A percentile compares a stretch with the other conserved stretches of the same genome.
Conservation (phyloP, 2,797 vertebrate genomes). For the Schizopygopsis pylzovi region DNA sequence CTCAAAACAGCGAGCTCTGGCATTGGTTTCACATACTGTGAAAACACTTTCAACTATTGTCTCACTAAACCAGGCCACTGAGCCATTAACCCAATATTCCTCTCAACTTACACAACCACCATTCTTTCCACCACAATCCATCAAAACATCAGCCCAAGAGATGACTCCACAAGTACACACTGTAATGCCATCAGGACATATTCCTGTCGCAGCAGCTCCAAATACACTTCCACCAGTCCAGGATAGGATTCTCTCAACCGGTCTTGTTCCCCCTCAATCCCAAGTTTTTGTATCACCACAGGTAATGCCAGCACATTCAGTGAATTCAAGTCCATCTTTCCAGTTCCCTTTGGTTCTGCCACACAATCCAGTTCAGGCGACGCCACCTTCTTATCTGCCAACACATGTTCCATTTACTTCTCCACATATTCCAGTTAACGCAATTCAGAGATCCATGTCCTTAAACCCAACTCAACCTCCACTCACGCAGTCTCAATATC, state of each 20-base stretch:
- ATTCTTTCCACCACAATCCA: conserved; percentile 26
- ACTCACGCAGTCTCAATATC: conserved; percentile 41
- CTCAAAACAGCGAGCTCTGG: conserved; percentile 24
- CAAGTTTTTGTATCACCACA: conserved; percentile 11
- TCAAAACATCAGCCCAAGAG: conserved; percentile 5
- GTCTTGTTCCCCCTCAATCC: conserved; percentile 12
- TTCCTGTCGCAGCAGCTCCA: conserved; percentile 17
- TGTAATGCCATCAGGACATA: conserved; percentile 8
- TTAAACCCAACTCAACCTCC: conserved; percentile 36
- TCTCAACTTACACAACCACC: conserved; percentile 4
- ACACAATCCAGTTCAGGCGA: conserved; percentile 20
- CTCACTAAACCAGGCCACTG: conserved; percentile 2
- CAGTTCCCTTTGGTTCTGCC: conserved; percentile 37
- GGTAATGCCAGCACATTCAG: conserved; percentile 20
- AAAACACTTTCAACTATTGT: conserved; percentile 26
- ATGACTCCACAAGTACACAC: conserved; percentile 17
- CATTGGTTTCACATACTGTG: conserved; percentile 4
- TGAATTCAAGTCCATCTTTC: conserved; percentile 31
- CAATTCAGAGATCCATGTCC: conserved; percentile 40
- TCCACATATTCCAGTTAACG: conserved; percentile 31
- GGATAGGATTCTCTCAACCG: conserved; percentile 6
- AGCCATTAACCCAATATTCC: conserved; percentile 22
- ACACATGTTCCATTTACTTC: conserved; percentile 38
- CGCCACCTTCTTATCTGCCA: conserved; percentile 38
- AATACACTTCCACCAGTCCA: conserved; percentile 26